A percentile compares a stretch with the other conserved stretches of the same genome.
phyloP scores from a whole-genome alignment of 1,140 invertebrate genomes.

The Pachyrhynchus sulphureomaculatus region DNA sequence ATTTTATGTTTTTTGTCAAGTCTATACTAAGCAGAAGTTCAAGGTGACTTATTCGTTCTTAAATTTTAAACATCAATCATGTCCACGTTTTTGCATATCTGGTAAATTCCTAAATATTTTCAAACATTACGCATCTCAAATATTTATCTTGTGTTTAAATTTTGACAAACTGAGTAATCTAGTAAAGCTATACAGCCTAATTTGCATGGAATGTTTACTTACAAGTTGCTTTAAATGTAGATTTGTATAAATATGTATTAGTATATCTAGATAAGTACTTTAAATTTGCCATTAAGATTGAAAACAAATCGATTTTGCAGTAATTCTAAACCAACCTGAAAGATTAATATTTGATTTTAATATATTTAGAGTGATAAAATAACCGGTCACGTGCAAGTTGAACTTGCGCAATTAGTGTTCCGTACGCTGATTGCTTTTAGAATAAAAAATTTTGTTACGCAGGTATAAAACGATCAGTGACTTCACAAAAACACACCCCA shows the following conservation, averaged over 20 bases:
- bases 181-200: neutral
- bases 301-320: no score
- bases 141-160: neutral
- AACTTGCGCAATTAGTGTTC: no score
- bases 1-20: conserved; percentile 1
- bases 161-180: neutral
- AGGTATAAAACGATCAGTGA: no score
- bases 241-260: neutral
- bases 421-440: no score
- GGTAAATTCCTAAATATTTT: conserved; percentile 6
- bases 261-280: neutral
- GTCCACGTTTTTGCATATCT: neutral
- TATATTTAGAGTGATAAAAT: no score
- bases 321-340: no score
- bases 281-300: no score
- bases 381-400: no score
- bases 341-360: no score
- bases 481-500: no score
- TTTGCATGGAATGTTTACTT: neutral
- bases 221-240: neutral
- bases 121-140: neutral
- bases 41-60: neutral
- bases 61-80: conserved; percentile 1
- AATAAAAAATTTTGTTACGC: no score
- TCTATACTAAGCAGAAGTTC: conserved; percentile 4